Conservation (phyloP, 1,140 invertebrate species). For the Saccostrea glomerata region DNA sequence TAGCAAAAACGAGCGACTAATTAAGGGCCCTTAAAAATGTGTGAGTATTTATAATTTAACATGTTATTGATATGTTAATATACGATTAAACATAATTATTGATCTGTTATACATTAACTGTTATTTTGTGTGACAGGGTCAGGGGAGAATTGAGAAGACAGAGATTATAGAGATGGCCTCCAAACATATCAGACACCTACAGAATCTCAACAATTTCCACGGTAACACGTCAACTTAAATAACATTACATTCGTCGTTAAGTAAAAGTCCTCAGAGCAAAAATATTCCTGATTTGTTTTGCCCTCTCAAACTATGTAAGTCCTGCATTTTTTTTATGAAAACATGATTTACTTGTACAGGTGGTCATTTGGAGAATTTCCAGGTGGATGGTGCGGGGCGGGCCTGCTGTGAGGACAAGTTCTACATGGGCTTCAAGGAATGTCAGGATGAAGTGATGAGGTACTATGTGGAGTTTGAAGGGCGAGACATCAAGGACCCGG, state of each 20-base stretch:
- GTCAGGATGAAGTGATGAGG: slow-evolving; percentile 91
- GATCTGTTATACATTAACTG: background rate
- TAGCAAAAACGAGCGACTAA: too few relatives aligned
- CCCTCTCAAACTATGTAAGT: too few relatives aligned
- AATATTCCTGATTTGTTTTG: too few relatives aligned
- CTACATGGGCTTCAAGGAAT: slow-evolving; percentile 91
- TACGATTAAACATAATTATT: too few relatives aligned
- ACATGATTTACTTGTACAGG: background rate
- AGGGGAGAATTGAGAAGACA: slow-evolving; percentile 97
- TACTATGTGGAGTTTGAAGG: slow-evolving; percentile 93
- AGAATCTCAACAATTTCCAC: slow-evolving; percentile 58
- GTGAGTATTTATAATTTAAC: background rate
- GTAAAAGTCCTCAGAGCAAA: too few relatives aligned
- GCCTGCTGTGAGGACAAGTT: slow-evolving; percentile 80
- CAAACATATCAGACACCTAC: slow-evolving; percentile 83
- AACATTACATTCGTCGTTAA: too few relatives aligned
- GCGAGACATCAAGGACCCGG: slow-evolving; percentile 86
- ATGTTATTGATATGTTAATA: background rate
- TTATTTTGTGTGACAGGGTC: slow-evolving; percentile 80
- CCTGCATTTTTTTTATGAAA: too few relatives aligned
- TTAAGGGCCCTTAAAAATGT: too few relatives aligned
- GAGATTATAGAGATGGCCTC: slow-evolving; percentile 99
- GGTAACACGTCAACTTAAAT: slow-evolving; percentile 4
- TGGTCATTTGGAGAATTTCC: slow-evolving; percentile 38
- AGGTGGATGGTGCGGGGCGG: slow-evolving; percentile 29